phyloP scores from a whole-genome alignment of 2,113 vertebrate species.

The Asarcornis scutulata region DNA sequence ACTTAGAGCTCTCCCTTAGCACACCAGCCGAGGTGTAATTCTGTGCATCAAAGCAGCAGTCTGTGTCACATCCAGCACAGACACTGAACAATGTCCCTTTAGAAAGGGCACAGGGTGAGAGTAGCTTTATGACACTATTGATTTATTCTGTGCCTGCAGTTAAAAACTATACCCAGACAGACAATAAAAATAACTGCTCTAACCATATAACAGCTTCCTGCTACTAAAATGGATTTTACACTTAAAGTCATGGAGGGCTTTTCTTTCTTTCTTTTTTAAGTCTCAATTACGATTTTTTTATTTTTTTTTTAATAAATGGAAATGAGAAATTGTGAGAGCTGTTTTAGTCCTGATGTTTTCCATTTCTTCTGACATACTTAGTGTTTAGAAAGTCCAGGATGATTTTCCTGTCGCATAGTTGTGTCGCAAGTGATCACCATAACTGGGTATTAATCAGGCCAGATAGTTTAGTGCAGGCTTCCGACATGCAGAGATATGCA shows the following conservation, averaged over 20 bases:
- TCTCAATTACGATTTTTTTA: constrained; percentile 45
- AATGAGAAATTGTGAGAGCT: constrained; percentile 45
- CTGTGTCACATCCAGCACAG: constrained; percentile 40
- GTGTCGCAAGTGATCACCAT: neutral
- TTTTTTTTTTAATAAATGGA: constrained; percentile 55
- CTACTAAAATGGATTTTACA: constrained; percentile 84
- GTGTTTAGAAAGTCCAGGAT: neutral
- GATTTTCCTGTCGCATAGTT: neutral
- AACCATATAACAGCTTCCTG: constrained; percentile 79
- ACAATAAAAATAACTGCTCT: constrained; percentile 88
- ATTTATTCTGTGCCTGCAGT: constrained; percentile 83
- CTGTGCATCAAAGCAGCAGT: neutral
- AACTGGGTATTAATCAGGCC: neutral
- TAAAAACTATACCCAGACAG: constrained; percentile 84
- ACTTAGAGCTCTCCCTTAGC: neutral
- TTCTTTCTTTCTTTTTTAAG: constrained; percentile 71
- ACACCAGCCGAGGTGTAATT: neutral
- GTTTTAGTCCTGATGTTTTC: neutral
- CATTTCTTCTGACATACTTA: neutral
- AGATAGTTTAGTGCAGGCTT: neutral
- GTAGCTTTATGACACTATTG: constrained; percentile 82
- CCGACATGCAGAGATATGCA: neutral
- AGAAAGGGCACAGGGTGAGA: constrained; percentile 79
- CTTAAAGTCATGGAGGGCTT: constrained; percentile 77
- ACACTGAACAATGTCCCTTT: constrained; percentile 69